Conservation (phyloP, 2,797 vertebrate species). For the Emydoidea blandingii region DNA sequence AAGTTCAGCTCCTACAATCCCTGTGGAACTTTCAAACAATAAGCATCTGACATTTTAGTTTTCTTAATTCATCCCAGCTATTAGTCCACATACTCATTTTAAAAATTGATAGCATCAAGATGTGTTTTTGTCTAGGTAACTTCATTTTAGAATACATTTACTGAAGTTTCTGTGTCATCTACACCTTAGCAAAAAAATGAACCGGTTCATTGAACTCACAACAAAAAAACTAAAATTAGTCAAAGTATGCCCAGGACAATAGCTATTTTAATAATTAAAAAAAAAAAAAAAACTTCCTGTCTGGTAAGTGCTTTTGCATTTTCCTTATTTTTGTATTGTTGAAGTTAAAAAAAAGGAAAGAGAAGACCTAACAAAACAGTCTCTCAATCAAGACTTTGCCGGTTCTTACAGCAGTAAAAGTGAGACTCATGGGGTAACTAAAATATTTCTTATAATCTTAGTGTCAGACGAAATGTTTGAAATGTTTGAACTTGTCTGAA, state of each 20-base stretch:
- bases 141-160: background rate
- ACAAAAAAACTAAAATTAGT: background rate
- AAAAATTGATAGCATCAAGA: conserved; percentile 12
- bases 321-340: conserved; percentile 13
- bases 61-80: conserved; percentile 29
- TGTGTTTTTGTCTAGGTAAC: background rate
- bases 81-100: conserved; percentile 1
- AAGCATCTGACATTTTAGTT: conserved; percentile 24
- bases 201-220: background rate
- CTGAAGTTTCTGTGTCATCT: background rate
- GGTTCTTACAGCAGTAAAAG: no score
- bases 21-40: conserved; percentile 34
- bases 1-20: conserved; percentile 6
- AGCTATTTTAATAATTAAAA: background rate
- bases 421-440: no score
- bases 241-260: background rate
- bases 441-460: no score
- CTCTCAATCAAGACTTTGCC: background rate
- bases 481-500: no score
- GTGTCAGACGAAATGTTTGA: no score
- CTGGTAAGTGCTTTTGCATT: background rate
- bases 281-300: background rate
- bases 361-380: background rate
- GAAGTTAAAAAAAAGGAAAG: background rate
- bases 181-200: conserved; percentile 7